Evolutionary conservation across 2,113 vertebrate species (phyloP), one percentile per base, ranked within the genome.

Genomic region (Dasyurus viverrinus): DNA sequence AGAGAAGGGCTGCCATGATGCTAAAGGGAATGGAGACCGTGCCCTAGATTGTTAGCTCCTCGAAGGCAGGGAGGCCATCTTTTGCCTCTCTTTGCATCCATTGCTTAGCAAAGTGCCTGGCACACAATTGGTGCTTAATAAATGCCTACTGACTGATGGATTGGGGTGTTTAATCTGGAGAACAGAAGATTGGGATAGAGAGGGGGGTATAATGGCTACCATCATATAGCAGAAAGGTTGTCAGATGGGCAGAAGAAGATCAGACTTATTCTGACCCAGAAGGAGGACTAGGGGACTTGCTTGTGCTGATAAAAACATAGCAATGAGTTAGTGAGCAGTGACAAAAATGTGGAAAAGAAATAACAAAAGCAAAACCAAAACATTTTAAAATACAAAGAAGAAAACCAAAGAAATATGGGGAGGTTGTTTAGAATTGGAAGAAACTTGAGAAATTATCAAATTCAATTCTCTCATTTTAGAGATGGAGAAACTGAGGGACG

Each of bases 101-200:
- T 10, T 60, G 57, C 57, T 57, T 30, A 30, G 27, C 27, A 60
- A 10, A 60, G 27, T 30, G 27, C 27, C 27, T 30, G 57, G 27
- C 10, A 60, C 10, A 60, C 11, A 60, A 27, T 60, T 30, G 60
- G 60, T 36, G 30, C 60, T 68, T 68, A 16, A 68, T 36, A 68
- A 68, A 68, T 14, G 30, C 2, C 11, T 68, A 16, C 5, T 14
- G 30, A 36, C 12, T n/a, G 2, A 12, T 30, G 1, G 10, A 30
- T 9, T 12, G 90, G 94, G 91, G 46, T 6, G 68, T 91, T 92
- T 89, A 94, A 27, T 52, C 90, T 76, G 30, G 54, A 92, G n/a
- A 92, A 94, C 14, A 95, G 91, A 93, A 89, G 22, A 50, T 54
- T 0, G 46, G 36, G 27, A 48, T 16, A 0, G 30, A 36, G 30